A percentile compares a stretch with the other conserved stretches of the same genome.
These are phyloP conservation scores for Channallabes apus DNA, from an alignment of 2,797 vertebrate species.

Conservation along the genomic window DNA sequence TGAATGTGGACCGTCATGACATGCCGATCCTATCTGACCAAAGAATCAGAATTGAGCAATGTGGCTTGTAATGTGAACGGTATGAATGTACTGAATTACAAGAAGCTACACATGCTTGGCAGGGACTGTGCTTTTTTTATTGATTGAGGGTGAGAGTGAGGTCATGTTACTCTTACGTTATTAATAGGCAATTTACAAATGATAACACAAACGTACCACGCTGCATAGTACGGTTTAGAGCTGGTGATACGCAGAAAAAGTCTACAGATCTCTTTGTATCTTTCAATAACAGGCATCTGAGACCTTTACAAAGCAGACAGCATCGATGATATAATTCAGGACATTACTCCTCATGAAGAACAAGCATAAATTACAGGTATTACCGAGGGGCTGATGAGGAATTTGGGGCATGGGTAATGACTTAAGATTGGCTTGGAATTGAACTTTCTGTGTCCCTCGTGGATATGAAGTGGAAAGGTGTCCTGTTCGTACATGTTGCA, in stretches of 20 bases:
- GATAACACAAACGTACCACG: background rate
- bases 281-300: conserved; percentile 8
- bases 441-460: conserved; percentile 23
- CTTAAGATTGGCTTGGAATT: conserved; percentile 19
- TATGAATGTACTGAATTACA: background rate
- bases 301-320: conserved; percentile 16
- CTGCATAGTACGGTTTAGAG: background rate
- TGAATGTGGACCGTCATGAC: too few species aligned
- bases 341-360: conserved; percentile 44
- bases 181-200: conserved; percentile 13
- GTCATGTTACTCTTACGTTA: background rate
- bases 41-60: too few species aligned
- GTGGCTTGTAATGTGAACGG: too few species aligned
- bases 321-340: conserved; percentile 57
- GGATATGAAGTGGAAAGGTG: conserved; percentile 35
- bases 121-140: conserved; percentile 56
- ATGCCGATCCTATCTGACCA: too few species aligned
- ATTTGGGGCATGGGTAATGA: conserved; percentile 50
- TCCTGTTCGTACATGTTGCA: conserved; percentile 32
- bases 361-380: conserved; percentile 61
- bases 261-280: background rate
- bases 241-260: background rate
- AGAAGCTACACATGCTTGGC: conserved; percentile 54
- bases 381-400: conserved; percentile 59
- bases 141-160: conserved; percentile 5